Base-by-base conservation (phyloP, 2,113 vertebrate species). In the Ammodytes dubius region DNA sequence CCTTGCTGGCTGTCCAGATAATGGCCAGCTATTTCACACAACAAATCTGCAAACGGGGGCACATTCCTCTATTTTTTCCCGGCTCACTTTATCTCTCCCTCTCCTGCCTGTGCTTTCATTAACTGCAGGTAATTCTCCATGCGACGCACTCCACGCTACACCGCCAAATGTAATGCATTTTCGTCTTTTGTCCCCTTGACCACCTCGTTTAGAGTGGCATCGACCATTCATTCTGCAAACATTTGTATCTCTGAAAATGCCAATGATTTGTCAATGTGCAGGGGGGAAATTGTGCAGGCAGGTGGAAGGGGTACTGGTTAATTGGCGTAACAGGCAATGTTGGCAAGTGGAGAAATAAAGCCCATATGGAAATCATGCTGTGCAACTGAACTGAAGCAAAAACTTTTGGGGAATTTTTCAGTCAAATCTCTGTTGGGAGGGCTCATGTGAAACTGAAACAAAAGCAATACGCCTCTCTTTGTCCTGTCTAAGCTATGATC, bases 1-100 rank as follows among this genome's bases (percentile, higher is more conserved):
- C 45, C 88, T 82, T 77, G 88, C 94, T 90, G 93, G 88, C 91
- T 90, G 88, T 78, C 90, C 89, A 86, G 83, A 92, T 95, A 90
- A 91, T 87, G 86, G 77, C 88, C 54, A 3, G 71, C 87, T 83
- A 84, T 92, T 93, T 90, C 91, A 90, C 89, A 87, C 88, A 85
- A 83, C 82, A 91, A 91, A 92, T 90, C 87, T 87, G 87, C 77
- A 85, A 87, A 89, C 60, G 59, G 69, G 66, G 58, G 67, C 79
- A 53, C 83, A 75, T 82, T 83, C 74, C 70, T 91, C 83, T 84
- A 81, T 90, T 90, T 90, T 84, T 57, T 70, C 82, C 53, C 52
- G 27, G 37, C 82, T 71, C 67, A 27, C 79, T 86, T 93, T 92
- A 93, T 93, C 90, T 88, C 86, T 13, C 45, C 74, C 79, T 84